Percentiles rank a stretch among this genome's conserved stretches.
phyloP scores from a whole-genome alignment of 2,888 invertebrate species.

The Lapara coniferarum region DNA sequence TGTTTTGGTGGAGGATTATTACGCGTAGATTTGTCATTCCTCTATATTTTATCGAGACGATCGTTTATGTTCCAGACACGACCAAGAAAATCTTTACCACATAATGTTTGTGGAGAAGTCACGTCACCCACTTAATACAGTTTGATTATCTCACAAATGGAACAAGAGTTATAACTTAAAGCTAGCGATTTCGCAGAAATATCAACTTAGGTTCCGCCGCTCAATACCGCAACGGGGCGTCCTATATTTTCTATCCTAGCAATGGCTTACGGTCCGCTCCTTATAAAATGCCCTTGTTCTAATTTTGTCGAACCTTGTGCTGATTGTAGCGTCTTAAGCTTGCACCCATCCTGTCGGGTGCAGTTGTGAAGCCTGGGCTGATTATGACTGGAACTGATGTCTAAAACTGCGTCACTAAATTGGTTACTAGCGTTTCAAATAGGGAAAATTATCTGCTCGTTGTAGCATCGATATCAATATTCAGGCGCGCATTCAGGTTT shows the following conservation, averaged over 20 bases:
- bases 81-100: no score
- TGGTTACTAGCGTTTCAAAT: neutral
- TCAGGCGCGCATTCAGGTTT: no score
- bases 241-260: neutral
- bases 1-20: no score
- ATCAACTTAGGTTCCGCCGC: neutral
- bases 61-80: no score
- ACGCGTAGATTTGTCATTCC: no score
- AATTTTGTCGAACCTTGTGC: neutral
- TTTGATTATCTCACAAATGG: no score
- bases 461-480: neutral
- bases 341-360: neutral
- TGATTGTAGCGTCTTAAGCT: neutral
- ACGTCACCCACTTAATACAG: no score
- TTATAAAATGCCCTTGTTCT: neutral
- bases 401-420: neutral
- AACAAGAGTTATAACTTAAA: no score
- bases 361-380: neutral
- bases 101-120: no score
- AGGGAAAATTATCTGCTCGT: slow-evolving; percentile 1
- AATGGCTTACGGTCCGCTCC: neutral
- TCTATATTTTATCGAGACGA: no score
- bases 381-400: no score
- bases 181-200: neutral
- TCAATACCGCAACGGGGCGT: neutral